Evolutionary conservation across 1,140 invertebrate genomes (phyloP).

Genomic region (Anadara kagoshimensis): DNA sequence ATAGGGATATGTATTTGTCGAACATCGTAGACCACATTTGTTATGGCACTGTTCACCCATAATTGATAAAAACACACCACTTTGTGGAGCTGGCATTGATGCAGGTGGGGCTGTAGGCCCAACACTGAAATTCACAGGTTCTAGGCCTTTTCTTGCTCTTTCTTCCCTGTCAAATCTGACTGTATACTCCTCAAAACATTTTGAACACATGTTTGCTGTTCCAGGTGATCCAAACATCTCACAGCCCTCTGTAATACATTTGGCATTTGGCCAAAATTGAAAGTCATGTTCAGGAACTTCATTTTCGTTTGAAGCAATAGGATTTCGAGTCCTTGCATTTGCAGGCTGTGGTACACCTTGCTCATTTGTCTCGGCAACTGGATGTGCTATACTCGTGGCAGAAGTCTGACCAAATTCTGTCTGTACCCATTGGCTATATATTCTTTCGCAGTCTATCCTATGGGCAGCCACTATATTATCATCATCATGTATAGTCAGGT

Average conservation of each 20-base stretch:
- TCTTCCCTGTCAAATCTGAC: constrained; percentile 32
- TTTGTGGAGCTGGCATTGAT: constrained; percentile 16
- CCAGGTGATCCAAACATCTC: constrained; percentile 50
- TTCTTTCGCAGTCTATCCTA: constrained; percentile 38
- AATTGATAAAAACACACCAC: constrained; percentile 42
- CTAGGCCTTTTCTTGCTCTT: constrained; percentile 2
- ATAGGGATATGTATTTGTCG: constrained; percentile 57
- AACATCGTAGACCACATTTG: constrained; percentile 56
- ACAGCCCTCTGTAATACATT: constrained; percentile 50
- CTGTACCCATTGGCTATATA: constrained; percentile 26
- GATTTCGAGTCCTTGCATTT: neutral
- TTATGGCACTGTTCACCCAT: constrained; percentile 46
- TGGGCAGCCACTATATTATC: constrained; percentile 52
- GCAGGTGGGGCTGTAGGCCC: constrained; percentile 27
- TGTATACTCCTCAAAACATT: constrained; percentile 54
- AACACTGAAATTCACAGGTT: neutral
- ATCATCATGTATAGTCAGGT: constrained; percentile 39
- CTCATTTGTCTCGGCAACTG: too few species aligned
- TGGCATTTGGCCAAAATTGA: neutral
- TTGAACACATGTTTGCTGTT: constrained; percentile 45
- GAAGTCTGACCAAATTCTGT: constrained; percentile 11
- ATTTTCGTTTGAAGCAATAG: constrained; percentile 3
- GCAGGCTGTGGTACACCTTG: neutral
- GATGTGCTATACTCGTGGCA: neutral
- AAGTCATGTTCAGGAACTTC: neutral